These are phyloP conservation scores for Periophthalmus magnuspinnatus DNA, from an alignment of 2,797 vertebrate genomes.

Conservation along the genomic window DNA sequence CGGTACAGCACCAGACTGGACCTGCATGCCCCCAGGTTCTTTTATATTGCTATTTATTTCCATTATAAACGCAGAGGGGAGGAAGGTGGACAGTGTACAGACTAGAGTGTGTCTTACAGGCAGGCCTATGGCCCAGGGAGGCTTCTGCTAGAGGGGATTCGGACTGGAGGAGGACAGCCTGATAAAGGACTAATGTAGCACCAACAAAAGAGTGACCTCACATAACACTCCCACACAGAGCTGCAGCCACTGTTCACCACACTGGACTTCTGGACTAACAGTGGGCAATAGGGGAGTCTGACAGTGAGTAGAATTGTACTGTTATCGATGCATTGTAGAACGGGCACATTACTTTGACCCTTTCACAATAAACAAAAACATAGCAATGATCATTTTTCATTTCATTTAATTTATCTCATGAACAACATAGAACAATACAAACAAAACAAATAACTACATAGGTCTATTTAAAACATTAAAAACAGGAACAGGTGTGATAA, in stretches of 20 bases:
- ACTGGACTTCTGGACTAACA: no score
- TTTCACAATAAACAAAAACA: no score
- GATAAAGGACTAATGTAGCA: conserved; percentile 34
- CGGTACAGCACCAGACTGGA: conserved; percentile 24
- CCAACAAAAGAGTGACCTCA: conserved; percentile 2
- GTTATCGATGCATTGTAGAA: no score
- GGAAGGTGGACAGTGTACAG: conserved; percentile 26
- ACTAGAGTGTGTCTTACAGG: conserved; percentile 20
- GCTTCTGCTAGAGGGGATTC: conserved; percentile 26
- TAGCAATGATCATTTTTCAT: no score
- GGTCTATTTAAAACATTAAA: no score
- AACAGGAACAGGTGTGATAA: no score
- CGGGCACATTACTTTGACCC: no score
- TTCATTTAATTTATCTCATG: no score
- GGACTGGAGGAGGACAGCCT: conserved; percentile 44
- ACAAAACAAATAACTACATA: no score
- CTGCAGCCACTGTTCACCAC: neutral
- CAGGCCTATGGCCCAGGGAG: conserved; percentile 52
- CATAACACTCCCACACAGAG: conserved; percentile 6
- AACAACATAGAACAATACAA: no score
- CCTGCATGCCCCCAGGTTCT: conserved; percentile 19
- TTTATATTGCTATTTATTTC: conserved; percentile 25
- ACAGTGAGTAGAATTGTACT: no score
- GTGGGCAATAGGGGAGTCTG: neutral
- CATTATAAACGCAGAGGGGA: conserved; percentile 22